Percentiles rank a stretch among this genome's conserved stretches.
These are phyloP conservation scores for Sebastiscus tertius DNA, from an alignment of 2,797 vertebrate species.

Conservation along the genomic window DNA sequence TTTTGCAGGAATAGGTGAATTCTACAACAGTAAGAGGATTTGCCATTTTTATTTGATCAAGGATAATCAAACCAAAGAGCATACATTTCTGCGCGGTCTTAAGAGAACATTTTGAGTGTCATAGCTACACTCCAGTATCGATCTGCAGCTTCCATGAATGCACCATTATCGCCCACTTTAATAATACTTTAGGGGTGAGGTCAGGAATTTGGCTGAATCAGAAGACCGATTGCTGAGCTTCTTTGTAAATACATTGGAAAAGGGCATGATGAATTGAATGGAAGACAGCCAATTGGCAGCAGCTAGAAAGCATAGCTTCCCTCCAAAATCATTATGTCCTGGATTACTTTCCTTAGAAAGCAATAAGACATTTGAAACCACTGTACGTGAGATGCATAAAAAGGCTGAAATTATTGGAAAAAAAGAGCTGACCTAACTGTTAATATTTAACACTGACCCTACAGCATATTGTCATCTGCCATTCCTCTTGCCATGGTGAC, in stretches of 20 bases:
- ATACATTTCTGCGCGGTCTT: not conserved
- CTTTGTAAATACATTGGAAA: conserved; percentile 38
- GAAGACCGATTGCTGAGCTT: conserved; percentile 5
- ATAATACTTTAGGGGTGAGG: not conserved
- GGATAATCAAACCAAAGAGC: not conserved
- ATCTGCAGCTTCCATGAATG: conserved; percentile 3
- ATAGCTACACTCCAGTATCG: not conserved
- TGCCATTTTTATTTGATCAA: not conserved
- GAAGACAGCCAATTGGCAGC: conserved; percentile 38
- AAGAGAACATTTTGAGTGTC: not conserved
- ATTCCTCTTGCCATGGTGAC: conserved; percentile 31
- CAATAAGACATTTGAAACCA: conserved; percentile 6
- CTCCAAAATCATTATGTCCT: conserved; percentile 21
- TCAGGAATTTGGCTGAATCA: conserved; percentile 1
- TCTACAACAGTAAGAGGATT: conserved; percentile 78
- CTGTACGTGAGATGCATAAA: not conserved
- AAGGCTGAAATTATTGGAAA: not conserved
- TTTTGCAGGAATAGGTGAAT: conserved; percentile 90
- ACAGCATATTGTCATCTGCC: not conserved
- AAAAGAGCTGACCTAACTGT: not conserved
- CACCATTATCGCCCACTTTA: not conserved
- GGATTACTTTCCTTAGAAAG: conserved; percentile 5
- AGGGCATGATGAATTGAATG: conserved; percentile 2
- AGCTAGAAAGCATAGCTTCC: conserved; percentile 1
- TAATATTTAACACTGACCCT: not conserved